Conservation (phyloP, 2,888 invertebrate species). For the Troglohyphantes excavatus region DNA sequence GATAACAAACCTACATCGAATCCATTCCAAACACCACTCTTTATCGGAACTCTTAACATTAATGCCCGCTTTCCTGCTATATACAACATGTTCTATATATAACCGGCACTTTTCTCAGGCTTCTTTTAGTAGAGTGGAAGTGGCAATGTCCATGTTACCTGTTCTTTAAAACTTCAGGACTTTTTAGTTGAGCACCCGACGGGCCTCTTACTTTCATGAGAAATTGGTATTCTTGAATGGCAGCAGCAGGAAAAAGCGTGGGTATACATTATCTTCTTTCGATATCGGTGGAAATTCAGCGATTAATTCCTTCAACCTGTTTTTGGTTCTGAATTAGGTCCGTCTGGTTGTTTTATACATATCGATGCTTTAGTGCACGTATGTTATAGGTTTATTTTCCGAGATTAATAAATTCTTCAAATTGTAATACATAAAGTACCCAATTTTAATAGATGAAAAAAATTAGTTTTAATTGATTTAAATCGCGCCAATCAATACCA, state of each 20-base stretch:
- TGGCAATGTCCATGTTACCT: background rate
- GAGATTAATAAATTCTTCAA: no score
- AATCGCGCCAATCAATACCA: no score
- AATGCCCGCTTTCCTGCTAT: background rate
- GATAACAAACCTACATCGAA: background rate
- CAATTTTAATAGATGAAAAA: no score
- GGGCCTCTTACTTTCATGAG: background rate
- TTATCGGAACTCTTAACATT: conserved; percentile 2
- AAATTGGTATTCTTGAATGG: background rate
- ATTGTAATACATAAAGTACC: no score
- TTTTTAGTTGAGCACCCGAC: background rate
- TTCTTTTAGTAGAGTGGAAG: no score
- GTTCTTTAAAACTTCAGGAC: background rate
- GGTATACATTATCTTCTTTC: background rate
- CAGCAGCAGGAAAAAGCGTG: background rate
- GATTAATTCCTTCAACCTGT: background rate
- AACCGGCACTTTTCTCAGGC: background rate
- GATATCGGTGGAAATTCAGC: background rate
- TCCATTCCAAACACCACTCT: background rate
- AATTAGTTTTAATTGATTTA: no score
- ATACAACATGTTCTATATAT: background rate
- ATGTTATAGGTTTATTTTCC: no score
- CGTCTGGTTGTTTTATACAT: no score
- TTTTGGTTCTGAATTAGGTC: no score
- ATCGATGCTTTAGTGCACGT: no score